Evolutionary conservation across 92 coral and sea anemone species (phyloP).

Genomic region (Parazoanthus swiftii): DNA sequence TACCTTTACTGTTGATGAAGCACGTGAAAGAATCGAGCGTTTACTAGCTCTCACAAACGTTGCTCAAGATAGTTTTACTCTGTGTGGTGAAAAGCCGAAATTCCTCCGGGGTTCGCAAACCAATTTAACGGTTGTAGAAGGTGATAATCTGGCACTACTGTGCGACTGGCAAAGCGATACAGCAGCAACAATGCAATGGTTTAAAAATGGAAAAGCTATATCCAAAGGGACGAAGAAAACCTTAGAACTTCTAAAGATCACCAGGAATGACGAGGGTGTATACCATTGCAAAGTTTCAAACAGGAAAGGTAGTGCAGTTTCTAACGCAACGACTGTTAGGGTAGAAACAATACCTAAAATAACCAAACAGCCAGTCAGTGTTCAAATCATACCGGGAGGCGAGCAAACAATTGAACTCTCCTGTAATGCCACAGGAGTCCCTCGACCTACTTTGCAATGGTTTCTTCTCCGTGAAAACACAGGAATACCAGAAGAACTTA

Average conservation of each 20-base stretch:
- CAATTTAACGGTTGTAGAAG: slow-evolving; percentile 8
- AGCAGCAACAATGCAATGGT: slow-evolving; percentile 42
- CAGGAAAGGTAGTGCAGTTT: slow-evolving; percentile 38
- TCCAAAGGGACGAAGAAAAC: slow-evolving; percentile 14
- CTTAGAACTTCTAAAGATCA: slow-evolving; percentile 38
- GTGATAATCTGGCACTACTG: slow-evolving; percentile 11
- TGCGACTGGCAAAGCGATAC: slow-evolving; percentile 43
- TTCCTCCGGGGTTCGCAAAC: slow-evolving; percentile 39
- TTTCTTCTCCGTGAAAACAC: slow-evolving; percentile 45
- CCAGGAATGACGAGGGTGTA: slow-evolving; percentile 43
- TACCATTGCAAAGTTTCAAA: slow-evolving; percentile 56
- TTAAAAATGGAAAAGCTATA: slow-evolving; percentile 39
- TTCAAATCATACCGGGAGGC: slow-evolving; percentile 19
- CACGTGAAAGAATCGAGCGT: slow-evolving; percentile 1
- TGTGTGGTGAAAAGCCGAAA: slow-evolving; percentile 50
- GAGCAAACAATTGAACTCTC: slow-evolving; percentile 21
- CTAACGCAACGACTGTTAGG: slow-evolving; percentile 48
- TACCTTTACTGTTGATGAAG: slow-evolving; percentile 1
- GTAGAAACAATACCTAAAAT: slow-evolving; percentile 53
- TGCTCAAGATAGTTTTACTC: slow-evolving; percentile 42
- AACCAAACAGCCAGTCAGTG: slow-evolving; percentile 41
- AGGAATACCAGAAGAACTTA: slow-evolving; percentile 2
- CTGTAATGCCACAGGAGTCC: slow-evolving; percentile 53
- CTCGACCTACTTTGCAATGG: slow-evolving; percentile 56
- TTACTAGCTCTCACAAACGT: slow-evolving; percentile 21